These are phyloP conservation scores for Thaumatotibia leucotreta DNA, from an alignment of 1,140 invertebrate species.

Conservation along the genomic window DNA sequence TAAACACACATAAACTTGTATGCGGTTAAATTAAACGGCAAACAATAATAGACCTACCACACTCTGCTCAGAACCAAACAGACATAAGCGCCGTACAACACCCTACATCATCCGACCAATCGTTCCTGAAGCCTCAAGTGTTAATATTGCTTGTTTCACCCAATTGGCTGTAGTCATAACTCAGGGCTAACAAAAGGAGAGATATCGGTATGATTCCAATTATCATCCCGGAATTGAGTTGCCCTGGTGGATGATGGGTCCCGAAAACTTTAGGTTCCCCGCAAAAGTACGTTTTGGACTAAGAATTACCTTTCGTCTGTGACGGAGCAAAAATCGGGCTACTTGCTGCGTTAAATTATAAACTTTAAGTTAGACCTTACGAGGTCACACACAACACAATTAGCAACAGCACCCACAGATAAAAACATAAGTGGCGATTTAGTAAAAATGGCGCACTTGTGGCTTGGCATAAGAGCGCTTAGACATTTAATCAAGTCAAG, in stretches of 20 bases:
- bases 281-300: too few relatives aligned
- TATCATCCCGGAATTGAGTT: slow-evolving; percentile 65
- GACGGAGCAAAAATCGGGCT: too few relatives aligned
- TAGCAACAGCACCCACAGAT: too few relatives aligned
- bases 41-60: not conserved
- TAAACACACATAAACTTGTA: not conserved
- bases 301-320: too few relatives aligned
- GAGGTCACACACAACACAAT: too few relatives aligned
- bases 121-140: not conserved
- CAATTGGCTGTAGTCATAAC: slow-evolving; percentile 63
- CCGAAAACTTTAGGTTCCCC: too few relatives aligned
- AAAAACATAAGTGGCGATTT: too few relatives aligned
- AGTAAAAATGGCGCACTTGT: too few relatives aligned
- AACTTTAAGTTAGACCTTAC: too few relatives aligned
- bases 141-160: slow-evolving; percentile 28
- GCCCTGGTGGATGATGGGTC: slow-evolving; percentile 32
- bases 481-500: too few relatives aligned
- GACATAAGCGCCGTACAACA: not conserved
- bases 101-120: not conserved
- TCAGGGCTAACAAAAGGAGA: slow-evolving; percentile 58
- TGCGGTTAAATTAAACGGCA: not conserved
- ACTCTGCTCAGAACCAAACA: not conserved
- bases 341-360: too few relatives aligned
- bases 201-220: slow-evolving; percentile 62
- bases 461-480: too few relatives aligned